Percentiles rank a stretch among this genome's conserved stretches.
phyloP scores from a whole-genome alignment of 1,140 invertebrate genomes.

The Parasteatoda tepidariorum region DNA sequence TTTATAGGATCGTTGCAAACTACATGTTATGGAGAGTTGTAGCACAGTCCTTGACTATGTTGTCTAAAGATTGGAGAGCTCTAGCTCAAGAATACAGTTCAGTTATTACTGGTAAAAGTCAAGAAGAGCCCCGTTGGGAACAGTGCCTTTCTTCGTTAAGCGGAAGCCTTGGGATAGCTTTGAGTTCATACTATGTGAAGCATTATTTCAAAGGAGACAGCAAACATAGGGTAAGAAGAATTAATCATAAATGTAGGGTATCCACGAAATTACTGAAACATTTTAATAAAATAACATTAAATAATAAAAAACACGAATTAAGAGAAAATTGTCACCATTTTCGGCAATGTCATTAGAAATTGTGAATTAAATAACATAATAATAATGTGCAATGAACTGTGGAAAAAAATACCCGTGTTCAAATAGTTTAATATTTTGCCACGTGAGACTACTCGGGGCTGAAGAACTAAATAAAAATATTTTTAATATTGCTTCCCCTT shows the following conservation, averaged over 20 bases:
- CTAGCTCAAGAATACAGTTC: conserved; percentile 79
- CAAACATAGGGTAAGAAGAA: conserved; percentile 68
- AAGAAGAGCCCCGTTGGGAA: conserved; percentile 66
- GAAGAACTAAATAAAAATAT: too few relatives aligned
- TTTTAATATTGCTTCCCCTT: too few relatives aligned
- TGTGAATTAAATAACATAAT: too few relatives aligned
- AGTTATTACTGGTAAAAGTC: conserved; percentile 72
- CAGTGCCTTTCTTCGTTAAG: conserved; percentile 65
- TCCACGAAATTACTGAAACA: too few relatives aligned
- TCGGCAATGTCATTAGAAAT: too few relatives aligned
- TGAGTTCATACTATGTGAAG: conserved; percentile 70
- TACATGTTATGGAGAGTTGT: conserved; percentile 81
- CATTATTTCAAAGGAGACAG: conserved; percentile 71
- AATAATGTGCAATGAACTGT: too few relatives aligned
- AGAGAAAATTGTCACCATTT: too few relatives aligned
- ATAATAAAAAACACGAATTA: too few relatives aligned
- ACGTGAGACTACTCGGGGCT: too few relatives aligned
- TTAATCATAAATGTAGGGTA: background rate
- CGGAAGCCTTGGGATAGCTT: conserved; percentile 69
- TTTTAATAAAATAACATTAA: too few relatives aligned
- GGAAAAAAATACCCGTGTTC: too few relatives aligned
- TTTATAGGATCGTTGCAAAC: conserved; percentile 65
- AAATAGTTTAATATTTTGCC: too few relatives aligned
- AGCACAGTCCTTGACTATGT: conserved; percentile 78
- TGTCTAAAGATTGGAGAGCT: conserved; percentile 78